These are phyloP conservation scores for Pipra filicauda DNA, from an alignment of 2,113 vertebrate genomes.

Conservation along the genomic window DNA sequence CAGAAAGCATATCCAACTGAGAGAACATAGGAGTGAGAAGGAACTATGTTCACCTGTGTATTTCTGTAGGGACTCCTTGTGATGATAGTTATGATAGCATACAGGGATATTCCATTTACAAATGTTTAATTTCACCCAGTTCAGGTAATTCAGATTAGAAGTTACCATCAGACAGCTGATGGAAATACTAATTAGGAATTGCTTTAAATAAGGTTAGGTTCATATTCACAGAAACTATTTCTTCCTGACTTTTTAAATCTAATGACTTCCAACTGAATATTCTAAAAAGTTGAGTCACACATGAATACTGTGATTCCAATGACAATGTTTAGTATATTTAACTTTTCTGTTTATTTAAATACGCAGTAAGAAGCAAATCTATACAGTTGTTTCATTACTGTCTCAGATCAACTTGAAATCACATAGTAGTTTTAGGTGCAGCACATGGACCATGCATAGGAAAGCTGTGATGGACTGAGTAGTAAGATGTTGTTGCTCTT, in stretches of 20 bases:
- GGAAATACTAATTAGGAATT: conserved; percentile 59
- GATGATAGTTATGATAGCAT: not conserved
- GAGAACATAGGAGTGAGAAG: not conserved
- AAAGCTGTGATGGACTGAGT: not conserved
- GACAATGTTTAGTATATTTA: not conserved
- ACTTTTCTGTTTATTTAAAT: not conserved
- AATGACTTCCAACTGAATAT: not conserved
- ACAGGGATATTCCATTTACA: not conserved
- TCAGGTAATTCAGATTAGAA: conserved; percentile 35
- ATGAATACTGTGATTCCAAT: not conserved
- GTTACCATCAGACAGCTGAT: conserved; percentile 27
- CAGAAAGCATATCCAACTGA: not conserved
- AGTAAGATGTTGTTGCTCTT: not conserved
- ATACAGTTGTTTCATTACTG: not conserved
- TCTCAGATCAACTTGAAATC: not conserved
- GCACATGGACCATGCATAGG: not conserved
- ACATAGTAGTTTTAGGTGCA: not conserved
- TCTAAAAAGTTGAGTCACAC: not conserved
- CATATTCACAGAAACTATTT: conserved; percentile 9
- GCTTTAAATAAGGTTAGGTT: conserved; percentile 27
- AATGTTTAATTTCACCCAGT: conserved; percentile 43
- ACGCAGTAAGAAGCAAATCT: not conserved
- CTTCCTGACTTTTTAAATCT: not conserved
- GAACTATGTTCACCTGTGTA: not conserved
- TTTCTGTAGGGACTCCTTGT: not conserved